Evolutionary conservation across 2,888 invertebrate species (phyloP).

Genomic region (Chaetoderma sp.): DNA sequence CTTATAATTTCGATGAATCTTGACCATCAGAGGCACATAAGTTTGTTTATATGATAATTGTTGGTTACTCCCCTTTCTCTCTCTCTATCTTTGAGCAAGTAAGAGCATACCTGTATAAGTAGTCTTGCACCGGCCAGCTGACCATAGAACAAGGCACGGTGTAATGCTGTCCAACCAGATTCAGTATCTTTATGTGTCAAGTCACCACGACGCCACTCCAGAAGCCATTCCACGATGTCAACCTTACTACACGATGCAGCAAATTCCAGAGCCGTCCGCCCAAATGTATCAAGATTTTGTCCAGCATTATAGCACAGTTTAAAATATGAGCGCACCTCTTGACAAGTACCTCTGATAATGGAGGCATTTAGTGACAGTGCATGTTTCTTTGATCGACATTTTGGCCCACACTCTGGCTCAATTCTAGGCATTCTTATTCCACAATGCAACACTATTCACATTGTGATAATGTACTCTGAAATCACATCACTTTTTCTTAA

Average conservation of each 20-base stretch:
- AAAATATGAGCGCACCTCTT: conserved; percentile 60
- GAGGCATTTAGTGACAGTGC: conserved; percentile 62
- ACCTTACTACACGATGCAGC: conserved; percentile 81
- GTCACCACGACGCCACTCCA: conserved; percentile 76
- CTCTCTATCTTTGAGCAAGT: no score
- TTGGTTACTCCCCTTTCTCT: no score
- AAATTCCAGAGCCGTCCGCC: conserved; percentile 84
- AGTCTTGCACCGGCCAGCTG: conserved; percentile 81
- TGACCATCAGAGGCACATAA: no score
- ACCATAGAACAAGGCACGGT: conserved; percentile 85
- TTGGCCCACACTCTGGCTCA: conserved; percentile 56
- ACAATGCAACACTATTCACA: no score
- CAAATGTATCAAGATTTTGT: conserved; percentile 69
- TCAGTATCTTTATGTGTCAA: conserved; percentile 78
- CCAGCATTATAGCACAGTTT: conserved; percentile 58
- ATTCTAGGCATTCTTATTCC: no score
- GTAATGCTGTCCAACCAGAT: conserved; percentile 84
- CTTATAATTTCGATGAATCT: no score
- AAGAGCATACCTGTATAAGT: conserved; percentile 76
- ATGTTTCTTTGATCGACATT: conserved; percentile 68
- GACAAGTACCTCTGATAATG: conserved; percentile 57
- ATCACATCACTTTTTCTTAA: no score
- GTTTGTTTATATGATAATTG: no score
- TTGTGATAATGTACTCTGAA: no score
- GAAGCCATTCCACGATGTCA: conserved; percentile 80